A percentile compares a stretch with the other conserved stretches of the same genome.
These are phyloP conservation scores for Corythaeola cristata DNA, from an alignment of 2,113 vertebrate genomes.

Conservation along the genomic window DNA sequence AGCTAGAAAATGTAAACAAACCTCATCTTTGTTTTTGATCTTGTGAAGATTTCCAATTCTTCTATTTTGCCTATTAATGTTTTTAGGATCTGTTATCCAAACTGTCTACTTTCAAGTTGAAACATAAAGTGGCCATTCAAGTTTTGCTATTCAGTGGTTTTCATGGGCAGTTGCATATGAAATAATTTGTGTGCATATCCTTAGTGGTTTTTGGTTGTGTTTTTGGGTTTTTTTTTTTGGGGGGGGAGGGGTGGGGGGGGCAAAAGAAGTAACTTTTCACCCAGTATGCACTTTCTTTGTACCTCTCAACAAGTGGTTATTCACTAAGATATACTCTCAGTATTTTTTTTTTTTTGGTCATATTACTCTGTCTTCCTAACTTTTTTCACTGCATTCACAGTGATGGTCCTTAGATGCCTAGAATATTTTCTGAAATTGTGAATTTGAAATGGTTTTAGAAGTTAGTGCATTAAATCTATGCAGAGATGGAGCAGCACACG, in stretches of 20 bases:
- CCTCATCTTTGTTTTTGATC: neutral
- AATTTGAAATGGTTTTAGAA: neutral
- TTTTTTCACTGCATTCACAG: neutral
- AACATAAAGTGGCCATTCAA: neutral
- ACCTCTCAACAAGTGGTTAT: neutral
- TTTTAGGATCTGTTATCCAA: neutral
- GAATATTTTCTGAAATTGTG: neutral
- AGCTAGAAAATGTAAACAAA: neutral
- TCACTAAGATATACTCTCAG: neutral
- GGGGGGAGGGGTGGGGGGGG: too few species aligned
- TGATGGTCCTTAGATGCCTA: neutral
- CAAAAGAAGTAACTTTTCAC: neutral
- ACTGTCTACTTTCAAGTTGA: neutral
- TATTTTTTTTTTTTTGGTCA: neutral
- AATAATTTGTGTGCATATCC: neutral
- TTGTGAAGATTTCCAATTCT: neutral
- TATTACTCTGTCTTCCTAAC: neutral
- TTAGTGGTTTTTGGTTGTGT: neutral
- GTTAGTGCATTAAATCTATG: neutral
- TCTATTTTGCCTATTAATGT: neutral
- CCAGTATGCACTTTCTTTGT: neutral
- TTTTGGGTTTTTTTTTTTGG: neutral
- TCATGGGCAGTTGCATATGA: neutral
- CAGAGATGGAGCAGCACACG: neutral
- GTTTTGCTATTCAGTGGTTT: neutral